Evolutionary conservation across 35 echinoderm and acorn worm species (phyloP).

Genomic region (Heliocidaris erythrogramma): DNA sequence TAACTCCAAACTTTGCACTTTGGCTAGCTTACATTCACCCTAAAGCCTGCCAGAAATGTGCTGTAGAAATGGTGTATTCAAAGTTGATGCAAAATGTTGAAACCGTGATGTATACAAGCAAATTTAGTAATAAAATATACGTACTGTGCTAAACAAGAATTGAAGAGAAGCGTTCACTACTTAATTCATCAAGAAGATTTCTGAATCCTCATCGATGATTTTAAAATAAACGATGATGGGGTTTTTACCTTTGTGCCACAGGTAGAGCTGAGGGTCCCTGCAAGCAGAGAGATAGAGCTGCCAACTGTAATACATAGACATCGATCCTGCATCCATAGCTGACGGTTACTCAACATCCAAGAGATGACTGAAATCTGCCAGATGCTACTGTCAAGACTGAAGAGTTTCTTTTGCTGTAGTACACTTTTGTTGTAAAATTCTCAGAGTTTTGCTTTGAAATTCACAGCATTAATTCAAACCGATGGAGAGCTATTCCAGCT

Average conservation of each 20-base stretch:
- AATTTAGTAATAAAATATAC: too few species aligned
- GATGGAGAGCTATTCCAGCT: neutral
- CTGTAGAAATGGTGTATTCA: too few species aligned
- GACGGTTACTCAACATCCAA: neutral
- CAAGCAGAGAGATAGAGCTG: slow-evolving; percentile 73
- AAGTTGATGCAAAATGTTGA: too few species aligned
- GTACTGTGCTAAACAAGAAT: too few species aligned
- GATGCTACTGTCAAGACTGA: neutral
- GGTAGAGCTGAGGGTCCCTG: slow-evolving; percentile 55
- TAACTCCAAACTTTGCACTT: neutral
- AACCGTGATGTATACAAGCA: too few species aligned
- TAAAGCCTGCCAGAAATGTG: too few species aligned
- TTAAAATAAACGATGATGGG: neutral
- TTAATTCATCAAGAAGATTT: too few species aligned
- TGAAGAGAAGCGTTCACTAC: too few species aligned
- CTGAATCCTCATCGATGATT: neutral
- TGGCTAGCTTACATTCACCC: neutral
- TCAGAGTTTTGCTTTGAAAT: neutral
- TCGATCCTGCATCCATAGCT: slow-evolving; percentile 58
- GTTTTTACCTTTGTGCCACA: slow-evolving; percentile 78
- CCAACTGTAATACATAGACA: slow-evolving; percentile 86
- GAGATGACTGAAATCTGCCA: neutral
- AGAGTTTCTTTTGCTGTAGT: neutral
- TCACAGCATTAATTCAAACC: neutral
- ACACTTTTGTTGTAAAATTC: neutral